phyloP scores from a whole-genome alignment of 2,797 vertebrate species.

The Sparus aurata region DNA sequence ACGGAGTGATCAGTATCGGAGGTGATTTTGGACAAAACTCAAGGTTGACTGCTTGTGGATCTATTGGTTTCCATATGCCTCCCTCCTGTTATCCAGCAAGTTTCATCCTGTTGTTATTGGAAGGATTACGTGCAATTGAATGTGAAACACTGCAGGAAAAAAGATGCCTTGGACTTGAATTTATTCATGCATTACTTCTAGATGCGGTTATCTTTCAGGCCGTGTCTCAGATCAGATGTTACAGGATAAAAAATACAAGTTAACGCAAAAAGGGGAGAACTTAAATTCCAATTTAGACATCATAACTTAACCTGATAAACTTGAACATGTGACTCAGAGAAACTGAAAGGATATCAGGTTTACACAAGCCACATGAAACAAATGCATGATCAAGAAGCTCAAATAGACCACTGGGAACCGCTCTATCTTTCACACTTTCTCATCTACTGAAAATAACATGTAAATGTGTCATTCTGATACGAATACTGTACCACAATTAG shows the following conservation, averaged over 20 bases:
- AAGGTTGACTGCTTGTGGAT: conserved; percentile 69
- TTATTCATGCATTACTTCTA: conserved; percentile 29
- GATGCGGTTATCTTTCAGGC: conserved; percentile 13
- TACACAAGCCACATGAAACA: conserved; percentile 23
- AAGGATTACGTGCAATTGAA: conserved; percentile 53
- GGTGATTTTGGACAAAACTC: conserved; percentile 67
- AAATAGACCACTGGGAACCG: not conserved
- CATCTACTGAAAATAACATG: not conserved
- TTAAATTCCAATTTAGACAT: too few species aligned
- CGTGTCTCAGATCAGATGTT: conserved; percentile 28
- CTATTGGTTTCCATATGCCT: conserved; percentile 71
- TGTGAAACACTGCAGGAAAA: conserved; percentile 50
- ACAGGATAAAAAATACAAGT: conserved; percentile 18
- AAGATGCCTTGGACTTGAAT: conserved; percentile 37
- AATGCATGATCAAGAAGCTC: not conserved
- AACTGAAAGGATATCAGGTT: conserved; percentile 2
- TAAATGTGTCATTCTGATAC: too few species aligned
- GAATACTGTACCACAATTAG: not conserved
- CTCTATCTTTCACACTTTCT: not conserved
- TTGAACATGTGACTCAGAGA: not conserved
- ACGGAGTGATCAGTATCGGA: conserved; percentile 63
- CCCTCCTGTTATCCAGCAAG: conserved; percentile 55
- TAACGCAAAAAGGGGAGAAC: conserved; percentile 2
- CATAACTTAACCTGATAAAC: not conserved
- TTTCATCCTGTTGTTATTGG: conserved; percentile 74